Conservation (phyloP, 1,140 invertebrate species). For the Araneus ventricosus region DNA sequence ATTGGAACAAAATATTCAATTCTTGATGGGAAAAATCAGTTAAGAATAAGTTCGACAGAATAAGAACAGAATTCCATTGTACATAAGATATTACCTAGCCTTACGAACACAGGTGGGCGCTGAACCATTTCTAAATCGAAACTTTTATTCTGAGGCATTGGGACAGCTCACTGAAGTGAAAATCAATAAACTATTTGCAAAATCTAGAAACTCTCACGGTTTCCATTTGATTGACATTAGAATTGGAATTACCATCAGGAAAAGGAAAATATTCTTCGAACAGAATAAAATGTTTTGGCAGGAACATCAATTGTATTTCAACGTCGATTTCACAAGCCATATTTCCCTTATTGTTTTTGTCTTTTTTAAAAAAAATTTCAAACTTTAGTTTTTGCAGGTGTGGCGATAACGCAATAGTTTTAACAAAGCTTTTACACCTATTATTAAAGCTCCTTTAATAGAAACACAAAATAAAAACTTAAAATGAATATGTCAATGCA, state of each 20-base stretch:
- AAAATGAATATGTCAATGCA: no score
- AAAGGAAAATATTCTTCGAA: background rate
- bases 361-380: no score
- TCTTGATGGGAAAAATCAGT: slow-evolving; percentile 4
- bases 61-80: background rate
- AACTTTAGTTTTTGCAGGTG: no score
- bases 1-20: background rate
- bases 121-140: background rate
- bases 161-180: background rate
- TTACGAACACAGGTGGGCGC: background rate
- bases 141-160: background rate
- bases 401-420: no score
- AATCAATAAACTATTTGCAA: slow-evolving; percentile 25
- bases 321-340: no score
- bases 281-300: no score
- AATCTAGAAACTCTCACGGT: background rate
- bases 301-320: no score
- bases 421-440: no score
- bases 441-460: no score
- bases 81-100: background rate
- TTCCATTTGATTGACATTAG: slow-evolving; percentile 8
- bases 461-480: no score
- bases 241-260: background rate
- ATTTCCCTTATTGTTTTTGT: no score
- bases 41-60: background rate